These are phyloP conservation scores for Listronotus oregonensis DNA, from an alignment of 1,140 invertebrate species.

Conservation along the genomic window DNA sequence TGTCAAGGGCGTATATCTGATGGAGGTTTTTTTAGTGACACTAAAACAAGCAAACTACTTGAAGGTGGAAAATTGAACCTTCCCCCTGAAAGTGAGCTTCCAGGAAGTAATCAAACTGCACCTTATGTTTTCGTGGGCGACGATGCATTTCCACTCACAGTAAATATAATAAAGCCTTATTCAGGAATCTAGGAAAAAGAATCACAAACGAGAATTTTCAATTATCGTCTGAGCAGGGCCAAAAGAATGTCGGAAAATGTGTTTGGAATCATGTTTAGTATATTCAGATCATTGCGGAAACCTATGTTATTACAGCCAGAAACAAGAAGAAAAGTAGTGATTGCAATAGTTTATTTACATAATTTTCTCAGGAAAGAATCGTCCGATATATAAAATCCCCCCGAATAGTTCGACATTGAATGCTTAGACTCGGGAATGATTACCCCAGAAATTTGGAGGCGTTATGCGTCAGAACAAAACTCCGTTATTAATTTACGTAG, in stretches of 20 bases:
- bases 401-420: neutral
- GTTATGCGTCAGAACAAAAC: neutral
- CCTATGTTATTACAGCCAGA: neutral
- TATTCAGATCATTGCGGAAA: no score
- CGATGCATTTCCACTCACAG: slow-evolving; percentile 17
- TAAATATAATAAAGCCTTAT: slow-evolving; percentile 27
- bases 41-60: slow-evolving; percentile 34
- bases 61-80: slow-evolving; percentile 41
- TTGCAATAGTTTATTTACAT: slow-evolving; percentile 2
- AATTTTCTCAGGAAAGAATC: slow-evolving; percentile 31
- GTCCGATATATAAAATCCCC: neutral
- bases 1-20: slow-evolving; percentile 54
- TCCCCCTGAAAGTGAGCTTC: slow-evolving; percentile 16
- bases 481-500: no score
- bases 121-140: slow-evolving; percentile 20
- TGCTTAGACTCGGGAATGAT: neutral
- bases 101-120: slow-evolving; percentile 1
- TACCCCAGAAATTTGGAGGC: neutral
- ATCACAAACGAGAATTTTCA: slow-evolving; percentile 21
- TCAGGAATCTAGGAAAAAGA: slow-evolving; percentile 14
- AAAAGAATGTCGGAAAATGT: no score
- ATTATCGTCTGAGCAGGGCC: neutral
- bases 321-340: neutral
- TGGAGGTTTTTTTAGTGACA: slow-evolving; percentile 52
- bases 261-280: no score